Base-by-base conservation (phyloP, 1,140 invertebrate genomes). In the Zaprionus vittiger region DNA sequence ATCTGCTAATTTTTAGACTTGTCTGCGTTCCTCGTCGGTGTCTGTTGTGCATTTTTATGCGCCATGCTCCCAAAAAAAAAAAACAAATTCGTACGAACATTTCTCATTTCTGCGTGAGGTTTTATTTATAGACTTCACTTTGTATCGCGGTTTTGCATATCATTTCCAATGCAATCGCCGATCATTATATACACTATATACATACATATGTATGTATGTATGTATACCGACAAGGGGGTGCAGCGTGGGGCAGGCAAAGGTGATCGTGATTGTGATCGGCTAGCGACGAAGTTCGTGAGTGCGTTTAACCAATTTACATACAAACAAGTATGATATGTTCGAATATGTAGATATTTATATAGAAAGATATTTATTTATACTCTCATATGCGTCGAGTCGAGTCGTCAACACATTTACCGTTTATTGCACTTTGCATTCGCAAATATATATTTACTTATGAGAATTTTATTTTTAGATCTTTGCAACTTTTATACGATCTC, bases 151-250 rank as follows among this genome's bases (percentile, higher is more conserved):
- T 49, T 87, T 89, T 89, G 84, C 85, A 89, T 90, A 89, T 79
- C 67, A 90, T 84, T 87, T 87, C 84, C 84, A 89, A 87, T 87
- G 84, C 85, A 87, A 62, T 80, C 68, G 24, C 59, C 49, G 59
- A 24, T 17, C 59, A 54, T 24, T 31, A 26, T n/a, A 59, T 31
- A 49, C 17, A 63, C 44, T 63, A 63, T 17, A 37, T 26, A 11
- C 47, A 11, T n/a, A 17, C 9, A 0, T 49, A 59, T 3, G 20
- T 20, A 60, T 26, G 0, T 24, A 26, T 12, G 22, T 24, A 14
- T 44, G 57, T 5, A 15, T 12, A 47, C 4, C 7, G 14, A n/a
- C 2, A 37, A 5, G 54, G 26, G 38, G 12, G n/a, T 26, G 20
- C 17, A 22, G 41, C 34, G 12, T 22, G 14, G 34, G 49, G n/a